Percentiles rank a stretch among this genome's conserved stretches.
Evolutionary conservation across 2,113 vertebrate genomes (phyloP).

Genomic region (Lasiurus cinereus): DNA sequence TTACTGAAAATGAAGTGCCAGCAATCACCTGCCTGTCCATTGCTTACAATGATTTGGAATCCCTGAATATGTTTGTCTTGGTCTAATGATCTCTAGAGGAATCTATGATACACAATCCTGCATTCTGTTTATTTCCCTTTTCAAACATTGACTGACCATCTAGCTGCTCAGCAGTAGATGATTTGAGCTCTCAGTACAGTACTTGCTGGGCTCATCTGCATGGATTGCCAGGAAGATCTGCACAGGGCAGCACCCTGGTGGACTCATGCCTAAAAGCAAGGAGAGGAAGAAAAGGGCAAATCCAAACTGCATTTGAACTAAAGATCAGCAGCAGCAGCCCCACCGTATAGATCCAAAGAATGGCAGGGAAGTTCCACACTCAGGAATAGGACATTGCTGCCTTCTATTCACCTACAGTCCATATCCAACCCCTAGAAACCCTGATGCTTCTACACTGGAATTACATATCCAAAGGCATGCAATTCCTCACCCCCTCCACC

Average conservation of each 20-base stretch:
- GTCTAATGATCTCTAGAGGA: neutral
- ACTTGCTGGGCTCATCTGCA: neutral
- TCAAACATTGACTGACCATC: neutral
- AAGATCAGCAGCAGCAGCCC: neutral
- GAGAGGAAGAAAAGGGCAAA: neutral
- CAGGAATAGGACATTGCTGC: too few species aligned
- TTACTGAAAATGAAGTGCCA: conserved; percentile 37
- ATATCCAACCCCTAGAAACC: neutral
- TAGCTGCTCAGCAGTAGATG: neutral
- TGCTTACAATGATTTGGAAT: neutral
- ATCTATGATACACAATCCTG: neutral
- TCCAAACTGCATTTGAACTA: neutral
- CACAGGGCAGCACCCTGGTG: neutral
- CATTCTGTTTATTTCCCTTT: conserved; percentile 5
- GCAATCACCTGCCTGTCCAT: neutral
- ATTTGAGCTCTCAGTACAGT: neutral
- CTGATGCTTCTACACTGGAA: neutral
- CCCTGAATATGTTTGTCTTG: neutral
- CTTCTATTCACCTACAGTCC: neutral
- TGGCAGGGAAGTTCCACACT: neutral
- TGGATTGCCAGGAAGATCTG: neutral
- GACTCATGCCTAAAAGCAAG: neutral
- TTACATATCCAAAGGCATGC: neutral
- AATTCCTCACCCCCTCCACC: neutral
- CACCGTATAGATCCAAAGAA: neutral